Conservation (phyloP, 1,140 invertebrate species). For the Temnothorax longispinosus region DNA sequence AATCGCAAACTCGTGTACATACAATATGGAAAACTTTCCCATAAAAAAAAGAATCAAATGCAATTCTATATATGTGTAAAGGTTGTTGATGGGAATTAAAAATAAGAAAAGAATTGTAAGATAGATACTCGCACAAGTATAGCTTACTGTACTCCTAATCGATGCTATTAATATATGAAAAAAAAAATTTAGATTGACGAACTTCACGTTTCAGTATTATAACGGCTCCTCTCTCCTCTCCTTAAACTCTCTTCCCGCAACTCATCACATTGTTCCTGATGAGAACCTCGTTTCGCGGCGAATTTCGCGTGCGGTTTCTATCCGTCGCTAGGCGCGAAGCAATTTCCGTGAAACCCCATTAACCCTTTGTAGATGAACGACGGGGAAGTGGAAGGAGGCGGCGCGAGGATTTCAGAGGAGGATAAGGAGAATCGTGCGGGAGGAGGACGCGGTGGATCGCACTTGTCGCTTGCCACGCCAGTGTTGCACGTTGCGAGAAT, state of each 20-base stretch:
- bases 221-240: slow-evolving; percentile 10
- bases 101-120: background rate
- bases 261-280: slow-evolving; percentile 49
- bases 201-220: slow-evolving; percentile 37
- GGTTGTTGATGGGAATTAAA: background rate
- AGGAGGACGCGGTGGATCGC: slow-evolving; percentile 60
- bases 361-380: slow-evolving; percentile 77
- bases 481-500: slow-evolving; percentile 43
- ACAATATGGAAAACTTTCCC: background rate
- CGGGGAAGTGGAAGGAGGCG: slow-evolving; percentile 50
- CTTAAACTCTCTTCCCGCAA: slow-evolving; percentile 31
- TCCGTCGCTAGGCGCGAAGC: slow-evolving; percentile 76
- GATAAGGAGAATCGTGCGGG: slow-evolving; percentile 55
- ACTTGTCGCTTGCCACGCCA: slow-evolving; percentile 71
- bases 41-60: background rate
- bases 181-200: slow-evolving; percentile 13
- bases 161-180: background rate
- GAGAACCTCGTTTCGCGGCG: slow-evolving; percentile 43
- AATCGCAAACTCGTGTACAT: background rate
- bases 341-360: slow-evolving; percentile 78
- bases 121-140: too few relatives aligned
- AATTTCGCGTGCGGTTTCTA: slow-evolving; percentile 64
- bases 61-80: background rate
- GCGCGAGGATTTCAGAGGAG: slow-evolving; percentile 43
- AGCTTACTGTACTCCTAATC: background rate